A percentile compares a stretch with the other conserved stretches of the same genome.
Evolutionary conservation across 92 coral and sea anemone species (phyloP).

Genomic region (Plumapathes pennacea): DNA sequence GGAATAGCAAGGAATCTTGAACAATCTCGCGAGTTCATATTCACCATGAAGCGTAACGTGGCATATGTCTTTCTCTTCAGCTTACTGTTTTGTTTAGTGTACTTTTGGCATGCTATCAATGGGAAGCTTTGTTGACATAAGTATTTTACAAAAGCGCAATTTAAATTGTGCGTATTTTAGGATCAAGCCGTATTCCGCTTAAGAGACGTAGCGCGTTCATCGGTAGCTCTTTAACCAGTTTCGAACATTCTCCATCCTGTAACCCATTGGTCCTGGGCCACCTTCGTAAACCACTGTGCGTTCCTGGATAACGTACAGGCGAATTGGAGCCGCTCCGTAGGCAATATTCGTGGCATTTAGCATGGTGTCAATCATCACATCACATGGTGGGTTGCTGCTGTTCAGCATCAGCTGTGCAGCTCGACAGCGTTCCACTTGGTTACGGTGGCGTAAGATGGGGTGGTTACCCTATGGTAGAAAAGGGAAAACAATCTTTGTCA

Average conservation of each 20-base stretch:
- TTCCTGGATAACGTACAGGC: conserved; percentile 65
- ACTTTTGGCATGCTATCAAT: too few relatives aligned
- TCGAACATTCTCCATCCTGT: conserved; percentile 53
- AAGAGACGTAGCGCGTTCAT: too few relatives aligned
- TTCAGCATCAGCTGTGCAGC: conserved; percentile 62
- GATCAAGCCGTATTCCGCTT: too few relatives aligned
- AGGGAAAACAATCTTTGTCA: too few relatives aligned
- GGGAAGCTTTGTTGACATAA: too few relatives aligned
- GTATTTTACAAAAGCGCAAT: too few relatives aligned
- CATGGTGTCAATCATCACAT: conserved; percentile 77
- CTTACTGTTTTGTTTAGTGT: too few relatives aligned
- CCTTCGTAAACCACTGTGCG: conserved; percentile 65
- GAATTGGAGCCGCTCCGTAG: conserved; percentile 83
- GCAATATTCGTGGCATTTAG: conserved; percentile 67
- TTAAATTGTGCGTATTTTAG: too few relatives aligned
- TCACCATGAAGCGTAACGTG: too few relatives aligned
- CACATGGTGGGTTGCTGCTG: conserved; percentile 41
- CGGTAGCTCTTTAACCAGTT: conserved; percentile 50
- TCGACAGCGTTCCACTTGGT: conserved; percentile 47
- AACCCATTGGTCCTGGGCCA: conserved; percentile 65
- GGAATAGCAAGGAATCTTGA: too few relatives aligned
- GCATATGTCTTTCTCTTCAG: too few relatives aligned
- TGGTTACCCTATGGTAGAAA: conserved; percentile 27
- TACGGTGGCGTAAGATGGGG: conserved; percentile 43
- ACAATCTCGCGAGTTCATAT: too few relatives aligned